Base-by-base conservation (phyloP, 2,888 invertebrate genomes). In the Xylocampa areola region DNA sequence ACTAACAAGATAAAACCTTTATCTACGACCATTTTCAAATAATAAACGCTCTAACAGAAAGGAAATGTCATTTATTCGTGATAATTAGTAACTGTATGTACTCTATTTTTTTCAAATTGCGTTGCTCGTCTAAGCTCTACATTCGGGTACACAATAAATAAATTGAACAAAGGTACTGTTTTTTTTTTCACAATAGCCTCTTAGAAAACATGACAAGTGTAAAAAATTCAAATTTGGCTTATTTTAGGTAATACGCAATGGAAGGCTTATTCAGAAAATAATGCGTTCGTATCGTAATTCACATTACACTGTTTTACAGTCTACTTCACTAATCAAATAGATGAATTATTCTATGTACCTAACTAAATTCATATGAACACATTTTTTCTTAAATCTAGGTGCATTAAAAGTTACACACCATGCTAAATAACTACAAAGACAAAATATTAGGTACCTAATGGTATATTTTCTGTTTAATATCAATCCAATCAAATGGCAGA, bases 331-430 rank as follows among this genome's bases (percentile, higher is more conserved):
- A 90, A 68, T 68, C 55, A 66, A 73, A 83, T 85, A 85, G 85
- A 86, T 84, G 84, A 89, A 85, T 84, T 88, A 86, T 70, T 84
- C 88, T 92, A 92, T 87, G 81, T 88, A 76, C 79, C 79, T 84
- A 87, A 91, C 91, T 91, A 93, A 92, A 91, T 91, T 92, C 87
- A 91, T 92, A 93, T 93, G 93, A 93, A 93, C 93, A 93, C 93
- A 93, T 93, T 89, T 91, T 91, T 91, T 80, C 91, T 92, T 92
- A 92, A 75, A 62, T 59, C 90, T 91, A 92, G 82, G 86, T 90
- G 89, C 87, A 87, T 86, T 84, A 76, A 83, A 84, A 83, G 74
- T 79, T 82, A 85, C 86, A 91, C 89, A 87, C 87, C 85, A 79
- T 82, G 68, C 83, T 88, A 86, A 80, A 81, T 78, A 79, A 78